Evolutionary conservation across 2,888 invertebrate species (phyloP).

Genomic region (Fissipunctia ypsillon): DNA sequence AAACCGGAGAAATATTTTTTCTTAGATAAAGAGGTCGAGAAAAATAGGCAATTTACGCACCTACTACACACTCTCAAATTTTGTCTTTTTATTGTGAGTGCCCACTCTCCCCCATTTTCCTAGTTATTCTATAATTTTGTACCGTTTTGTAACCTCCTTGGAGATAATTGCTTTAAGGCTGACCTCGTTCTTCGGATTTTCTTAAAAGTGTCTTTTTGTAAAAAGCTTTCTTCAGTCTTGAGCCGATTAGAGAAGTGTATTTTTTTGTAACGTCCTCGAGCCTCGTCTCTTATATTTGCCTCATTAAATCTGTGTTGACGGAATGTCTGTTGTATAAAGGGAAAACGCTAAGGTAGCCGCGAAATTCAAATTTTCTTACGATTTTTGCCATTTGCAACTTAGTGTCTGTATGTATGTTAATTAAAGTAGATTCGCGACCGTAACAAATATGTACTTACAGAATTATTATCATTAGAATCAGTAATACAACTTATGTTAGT

Average conservation of each 20-base stretch:
- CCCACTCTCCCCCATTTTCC: slow-evolving; percentile 55
- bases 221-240: slow-evolving; percentile 29
- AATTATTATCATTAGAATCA: no score
- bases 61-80: slow-evolving; percentile 57
- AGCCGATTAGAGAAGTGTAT: slow-evolving; percentile 30
- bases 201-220: slow-evolving; percentile 30
- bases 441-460: no score
- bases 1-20: slow-evolving; percentile 42
- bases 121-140: slow-evolving; percentile 61
- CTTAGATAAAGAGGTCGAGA: slow-evolving; percentile 35
- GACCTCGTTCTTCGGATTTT: slow-evolving; percentile 46
- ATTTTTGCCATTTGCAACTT: no score
- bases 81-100: slow-evolving; percentile 62
- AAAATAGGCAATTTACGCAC: slow-evolving; percentile 69
- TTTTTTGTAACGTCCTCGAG: slow-evolving; percentile 27
- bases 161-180: slow-evolving; percentile 59
- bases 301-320: slow-evolving; percentile 22
- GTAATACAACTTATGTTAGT: no score
- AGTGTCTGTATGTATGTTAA: no score
- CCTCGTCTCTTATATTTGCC: slow-evolving; percentile 22
- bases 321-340: slow-evolving; percentile 2
- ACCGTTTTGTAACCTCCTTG: slow-evolving; percentile 57
- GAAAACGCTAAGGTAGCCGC: no score
- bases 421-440: no score
- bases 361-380: no score